A percentile compares a stretch with the other conserved stretches of the same genome.
Evolutionary conservation across 1,140 invertebrate species (phyloP).

Genomic region (Belonocnema kinseyi): DNA sequence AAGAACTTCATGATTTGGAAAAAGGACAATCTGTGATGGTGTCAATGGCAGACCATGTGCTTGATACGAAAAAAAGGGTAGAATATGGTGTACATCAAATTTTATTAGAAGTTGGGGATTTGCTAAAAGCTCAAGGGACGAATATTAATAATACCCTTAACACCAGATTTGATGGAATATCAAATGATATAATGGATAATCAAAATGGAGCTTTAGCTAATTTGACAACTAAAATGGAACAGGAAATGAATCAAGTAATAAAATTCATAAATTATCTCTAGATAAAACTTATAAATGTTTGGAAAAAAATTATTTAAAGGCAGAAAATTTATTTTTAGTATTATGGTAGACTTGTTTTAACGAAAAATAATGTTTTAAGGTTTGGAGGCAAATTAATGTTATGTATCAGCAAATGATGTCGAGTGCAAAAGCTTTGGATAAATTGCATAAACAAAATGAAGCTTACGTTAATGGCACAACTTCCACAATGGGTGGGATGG

Average conservation of each 20-base stretch:
- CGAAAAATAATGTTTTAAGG: constrained; percentile 64
- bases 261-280: constrained; percentile 26
- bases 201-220: constrained; percentile 85
- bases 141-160: constrained; percentile 83
- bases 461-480: constrained; percentile 89
- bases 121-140: constrained; percentile 81
- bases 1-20: constrained; percentile 76
- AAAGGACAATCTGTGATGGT: constrained; percentile 89
- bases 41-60: constrained; percentile 88
- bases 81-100: constrained; percentile 92
- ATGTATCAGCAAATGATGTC: constrained; percentile 90
- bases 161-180: constrained; percentile 83
- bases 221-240: constrained; percentile 85
- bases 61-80: constrained; percentile 88
- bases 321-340: too few species aligned
- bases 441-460: constrained; percentile 87
- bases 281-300: constrained; percentile 6
- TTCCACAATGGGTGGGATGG: constrained; percentile 87
- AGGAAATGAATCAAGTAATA: constrained; percentile 84
- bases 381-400: constrained; percentile 91
- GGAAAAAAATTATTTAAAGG: too few species aligned
- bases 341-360: too few species aligned
- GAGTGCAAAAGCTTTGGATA: constrained; percentile 83
- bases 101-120: constrained; percentile 84
- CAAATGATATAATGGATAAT: constrained; percentile 82